These are phyloP conservation scores for Illadopsis cleaveri DNA, from an alignment of 2,113 vertebrate species.

Conservation along the genomic window DNA sequence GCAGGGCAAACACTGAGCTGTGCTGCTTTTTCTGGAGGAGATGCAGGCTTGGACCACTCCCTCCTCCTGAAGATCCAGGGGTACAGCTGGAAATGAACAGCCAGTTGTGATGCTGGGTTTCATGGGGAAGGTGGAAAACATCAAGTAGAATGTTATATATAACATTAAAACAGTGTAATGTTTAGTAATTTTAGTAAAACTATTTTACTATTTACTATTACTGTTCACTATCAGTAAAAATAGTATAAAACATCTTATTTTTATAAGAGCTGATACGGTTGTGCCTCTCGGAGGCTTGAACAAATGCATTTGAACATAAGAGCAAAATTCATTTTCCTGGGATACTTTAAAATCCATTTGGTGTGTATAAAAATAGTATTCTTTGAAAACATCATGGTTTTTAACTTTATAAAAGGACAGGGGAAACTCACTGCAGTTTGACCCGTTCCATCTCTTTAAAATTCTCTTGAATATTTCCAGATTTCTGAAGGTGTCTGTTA, in stretches of 20 bases:
- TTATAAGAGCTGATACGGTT: not conserved
- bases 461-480: not conserved
- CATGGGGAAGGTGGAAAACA: not conserved
- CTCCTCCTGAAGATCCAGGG: not conserved
- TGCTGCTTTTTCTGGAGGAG: not conserved
- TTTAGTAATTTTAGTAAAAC: too few species aligned
- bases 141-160: not conserved
- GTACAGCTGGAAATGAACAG: not conserved
- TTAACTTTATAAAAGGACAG: not conserved
- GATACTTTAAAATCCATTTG: not conserved
- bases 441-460: not conserved
- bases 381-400: accelerated
- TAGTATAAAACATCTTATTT: not conserved
- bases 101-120: not conserved
- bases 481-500: not conserved
- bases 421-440: not conserved
- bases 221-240: too few species aligned
- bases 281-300: not conserved
- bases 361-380: not conserved
- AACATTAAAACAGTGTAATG: too few species aligned
- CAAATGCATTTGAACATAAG: not conserved
- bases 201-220: too few species aligned
- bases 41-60: not conserved
- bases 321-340: not conserved
- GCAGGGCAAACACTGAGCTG: not conserved